A percentile compares a stretch with the other conserved stretches of the same genome.
phyloP scores from a whole-genome alignment of 1,140 invertebrate species.

The Ceratina calcarata region DNA sequence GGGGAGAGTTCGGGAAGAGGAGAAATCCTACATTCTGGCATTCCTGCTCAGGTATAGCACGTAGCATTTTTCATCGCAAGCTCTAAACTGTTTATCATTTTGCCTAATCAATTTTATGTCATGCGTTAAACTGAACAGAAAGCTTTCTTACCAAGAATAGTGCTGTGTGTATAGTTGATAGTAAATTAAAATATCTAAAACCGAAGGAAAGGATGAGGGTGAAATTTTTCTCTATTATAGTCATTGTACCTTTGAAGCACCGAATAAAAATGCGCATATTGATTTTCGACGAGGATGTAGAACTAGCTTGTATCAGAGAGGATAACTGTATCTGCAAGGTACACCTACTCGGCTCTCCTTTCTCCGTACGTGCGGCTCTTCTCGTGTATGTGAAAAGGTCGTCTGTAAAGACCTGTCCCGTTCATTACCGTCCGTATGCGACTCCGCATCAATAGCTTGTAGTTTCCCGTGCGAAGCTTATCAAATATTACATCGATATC shows the following conservation, averaged over 20 bases:
- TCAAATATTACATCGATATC: constrained; percentile 85
- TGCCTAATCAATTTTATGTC: too few species aligned
- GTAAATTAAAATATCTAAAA: background rate
- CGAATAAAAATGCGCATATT: constrained; percentile 39
- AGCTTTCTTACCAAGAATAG: too few species aligned
- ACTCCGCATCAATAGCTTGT: constrained; percentile 84
- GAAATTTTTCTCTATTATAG: background rate
- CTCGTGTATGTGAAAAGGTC: constrained; percentile 85
- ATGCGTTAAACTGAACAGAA: too few species aligned
- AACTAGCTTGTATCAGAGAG: constrained; percentile 21
- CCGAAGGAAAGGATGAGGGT: background rate
- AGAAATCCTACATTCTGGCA: too few species aligned
- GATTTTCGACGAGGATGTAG: constrained; percentile 14
- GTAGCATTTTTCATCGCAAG: too few species aligned
- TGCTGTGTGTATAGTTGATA: too few species aligned
- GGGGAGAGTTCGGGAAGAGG: too few species aligned
- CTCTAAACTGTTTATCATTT: too few species aligned
- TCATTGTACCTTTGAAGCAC: too few species aligned
- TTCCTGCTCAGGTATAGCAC: too few species aligned
- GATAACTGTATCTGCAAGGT: constrained; percentile 30
- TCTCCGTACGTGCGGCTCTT: constrained; percentile 79
- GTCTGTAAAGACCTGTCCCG: constrained; percentile 81
- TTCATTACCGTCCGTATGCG: constrained; percentile 91
- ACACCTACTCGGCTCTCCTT: constrained; percentile 52
- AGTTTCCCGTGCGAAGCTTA: constrained; percentile 87